A percentile compares a stretch with the other conserved stretches of the same genome.
Conservation (phyloP, 2,888 invertebrate genomes). For the Luperina nickerlii region DNA sequence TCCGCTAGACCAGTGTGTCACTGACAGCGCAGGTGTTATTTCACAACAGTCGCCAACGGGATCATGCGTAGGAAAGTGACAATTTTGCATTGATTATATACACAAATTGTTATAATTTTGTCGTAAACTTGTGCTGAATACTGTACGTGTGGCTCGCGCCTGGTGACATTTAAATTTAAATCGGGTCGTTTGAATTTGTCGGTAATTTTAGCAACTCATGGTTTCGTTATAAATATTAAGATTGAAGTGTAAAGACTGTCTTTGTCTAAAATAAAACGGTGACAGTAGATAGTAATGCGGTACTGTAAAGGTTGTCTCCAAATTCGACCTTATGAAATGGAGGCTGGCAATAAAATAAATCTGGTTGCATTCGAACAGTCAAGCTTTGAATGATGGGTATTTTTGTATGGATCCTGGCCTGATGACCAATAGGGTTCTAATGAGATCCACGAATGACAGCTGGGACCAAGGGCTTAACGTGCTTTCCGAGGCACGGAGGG, state of each 20-base stretch:
- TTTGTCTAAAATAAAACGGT: not conserved
- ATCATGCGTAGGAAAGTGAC: slow-evolving; percentile 67
- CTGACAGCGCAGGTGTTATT: slow-evolving; percentile 45
- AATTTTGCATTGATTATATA: slow-evolving; percentile 61
- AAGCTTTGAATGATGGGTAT: too few species aligned
- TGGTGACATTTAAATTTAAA: slow-evolving; percentile 46
- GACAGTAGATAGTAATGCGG: not conserved
- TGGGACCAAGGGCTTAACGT: too few species aligned
- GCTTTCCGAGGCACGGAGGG: too few species aligned
- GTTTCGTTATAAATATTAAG: not conserved
- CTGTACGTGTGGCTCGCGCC: slow-evolving; percentile 22
- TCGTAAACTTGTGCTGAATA: slow-evolving; percentile 54
- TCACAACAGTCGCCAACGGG: slow-evolving; percentile 55
- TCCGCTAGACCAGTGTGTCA: slow-evolving; percentile 41
- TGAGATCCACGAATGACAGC: too few species aligned
- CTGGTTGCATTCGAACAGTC: too few species aligned
- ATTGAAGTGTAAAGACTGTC: too few species aligned
- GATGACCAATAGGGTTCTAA: too few species aligned
- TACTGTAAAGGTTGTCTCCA: too few species aligned
- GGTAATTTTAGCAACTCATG: not conserved
- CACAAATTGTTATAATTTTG: slow-evolving; percentile 64
- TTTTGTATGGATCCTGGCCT: too few species aligned
- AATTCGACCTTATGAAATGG: too few species aligned
- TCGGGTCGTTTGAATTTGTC: slow-evolving; percentile 18
- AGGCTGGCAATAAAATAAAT: too few species aligned